Base-by-base conservation (phyloP, 1,140 invertebrate species). In the Drosophila navojoa region DNA sequence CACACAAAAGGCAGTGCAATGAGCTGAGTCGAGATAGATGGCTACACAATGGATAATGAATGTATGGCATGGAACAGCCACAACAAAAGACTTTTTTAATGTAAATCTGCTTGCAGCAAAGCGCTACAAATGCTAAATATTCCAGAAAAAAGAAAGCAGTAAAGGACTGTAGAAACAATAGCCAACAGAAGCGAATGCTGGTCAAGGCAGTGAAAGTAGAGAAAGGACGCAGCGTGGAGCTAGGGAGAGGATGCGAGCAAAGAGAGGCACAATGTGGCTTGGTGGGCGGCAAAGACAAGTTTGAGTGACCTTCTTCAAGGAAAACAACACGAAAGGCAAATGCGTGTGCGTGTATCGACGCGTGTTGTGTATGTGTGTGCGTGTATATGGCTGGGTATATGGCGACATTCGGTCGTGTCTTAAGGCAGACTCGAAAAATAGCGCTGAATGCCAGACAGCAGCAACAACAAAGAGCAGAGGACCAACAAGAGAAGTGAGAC, bases 261-360 rank as follows among this genome's bases (percentile, higher is more conserved):
- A n/a, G 42, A 44, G 42, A 4, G 13, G 42, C 4, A 0, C n/a
- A 11, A 11, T 5, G 3, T 15, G 44, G 19, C 15, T 35, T 16
- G 27, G 16, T 22, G 13, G n/a, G 40, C 22, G 45, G 45, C 60
- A 35, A 11, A 32, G 49, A 3, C 32, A 57, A 57, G 71, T 66
- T 70, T 38, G 44, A 59, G 70, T 85, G 81, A 85, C 81, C 81
- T 86, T 86, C 79, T 87, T 76, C 79, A 87, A 86, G 82, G 81
- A 78, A 86, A 72, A 71, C 77, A 62, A 50, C 58, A 58, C 66
- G 66, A 74, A 38, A 71, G 62, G 53, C 77, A 53, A 54, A 19
- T 42, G 38, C 32, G 5, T 47, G 40, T 72, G 62, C 38, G 61
- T 32, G 32, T 32, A 32, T 32, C 32, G 32, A 32, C 32, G 32